Percentiles rank a stretch among this genome's conserved stretches.
phyloP scores from a whole-genome alignment of 92 coral and sea anemone genomes.

The Bergia puertoricense region DNA sequence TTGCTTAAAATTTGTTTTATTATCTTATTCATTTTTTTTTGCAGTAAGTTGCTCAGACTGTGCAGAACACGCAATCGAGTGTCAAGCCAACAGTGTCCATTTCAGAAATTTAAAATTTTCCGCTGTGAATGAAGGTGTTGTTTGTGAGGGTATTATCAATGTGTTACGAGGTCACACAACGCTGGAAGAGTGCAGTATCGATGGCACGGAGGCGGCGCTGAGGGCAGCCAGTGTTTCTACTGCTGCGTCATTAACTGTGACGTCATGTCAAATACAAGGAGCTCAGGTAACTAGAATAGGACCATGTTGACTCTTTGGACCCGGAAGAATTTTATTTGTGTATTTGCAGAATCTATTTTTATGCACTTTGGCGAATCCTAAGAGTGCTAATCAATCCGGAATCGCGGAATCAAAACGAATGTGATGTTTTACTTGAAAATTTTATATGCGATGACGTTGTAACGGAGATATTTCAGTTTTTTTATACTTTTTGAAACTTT shows the following conservation, averaged over 20 bases:
- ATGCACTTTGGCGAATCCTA: not conserved
- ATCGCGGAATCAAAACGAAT: not conserved
- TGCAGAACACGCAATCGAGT: constrained; percentile 46
- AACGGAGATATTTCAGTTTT: not conserved
- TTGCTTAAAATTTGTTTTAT: not conserved
- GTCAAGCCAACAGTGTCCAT: constrained; percentile 59
- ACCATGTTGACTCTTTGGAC: not conserved
- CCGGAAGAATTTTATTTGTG: not conserved
- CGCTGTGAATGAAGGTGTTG: constrained; percentile 57
- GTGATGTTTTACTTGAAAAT: not conserved
- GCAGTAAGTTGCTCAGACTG: constrained; percentile 39
- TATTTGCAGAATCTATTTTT: not conserved
- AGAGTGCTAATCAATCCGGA: not conserved
- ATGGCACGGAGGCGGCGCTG: constrained; percentile 65
- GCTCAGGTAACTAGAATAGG: constrained; percentile 21
- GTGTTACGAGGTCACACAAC: constrained; percentile 66
- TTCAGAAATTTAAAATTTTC: constrained; percentile 69
- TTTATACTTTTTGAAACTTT: too few relatives aligned
- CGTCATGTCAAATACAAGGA: constrained; percentile 33
- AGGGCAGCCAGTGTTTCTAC: constrained; percentile 51
- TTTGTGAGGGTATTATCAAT: constrained; percentile 58
- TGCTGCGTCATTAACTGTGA: constrained; percentile 9
- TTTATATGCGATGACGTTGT: not conserved
- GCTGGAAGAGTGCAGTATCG: constrained; percentile 73
- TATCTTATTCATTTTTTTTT: not conserved